Conservation (phyloP, 1,140 invertebrate genomes). For the Lordiphosa mommai region DNA sequence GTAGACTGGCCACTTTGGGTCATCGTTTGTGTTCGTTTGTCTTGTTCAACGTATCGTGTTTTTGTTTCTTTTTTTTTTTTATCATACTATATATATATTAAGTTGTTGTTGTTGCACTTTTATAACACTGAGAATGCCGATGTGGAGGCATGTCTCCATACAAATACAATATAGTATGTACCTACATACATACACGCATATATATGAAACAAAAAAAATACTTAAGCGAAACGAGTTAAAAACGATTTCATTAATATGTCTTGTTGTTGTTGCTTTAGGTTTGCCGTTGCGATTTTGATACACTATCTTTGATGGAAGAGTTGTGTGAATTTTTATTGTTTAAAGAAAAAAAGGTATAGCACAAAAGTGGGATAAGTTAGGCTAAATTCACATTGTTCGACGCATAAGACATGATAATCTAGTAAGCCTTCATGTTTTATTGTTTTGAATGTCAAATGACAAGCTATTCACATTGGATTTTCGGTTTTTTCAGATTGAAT, state of each 20-base stretch:
- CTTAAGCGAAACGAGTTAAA: slow-evolving; percentile 75
- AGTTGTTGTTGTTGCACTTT: slow-evolving; percentile 67
- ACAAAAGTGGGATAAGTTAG: too few species aligned
- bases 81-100: slow-evolving; percentile 23
- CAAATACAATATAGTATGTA: slow-evolving; percentile 6
- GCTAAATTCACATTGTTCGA: too few species aligned
- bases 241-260: slow-evolving; percentile 73
- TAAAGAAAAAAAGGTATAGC: too few species aligned
- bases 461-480: too few species aligned
- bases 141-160: slow-evolving; percentile 45
- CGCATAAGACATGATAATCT: too few species aligned
- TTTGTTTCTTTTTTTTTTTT: slow-evolving; percentile 12
- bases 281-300: slow-evolving; percentile 27
- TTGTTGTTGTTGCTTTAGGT: slow-evolving; percentile 50
- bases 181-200: too few species aligned
- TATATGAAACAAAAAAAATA: background rate
- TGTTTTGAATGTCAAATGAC: too few species aligned
- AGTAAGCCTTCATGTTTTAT: too few species aligned
- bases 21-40: slow-evolving; percentile 49
- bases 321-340: too few species aligned
- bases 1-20: slow-evolving; percentile 45
- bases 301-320: background rate
- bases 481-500: too few species aligned
- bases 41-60: slow-evolving; percentile 60
- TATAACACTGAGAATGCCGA: slow-evolving; percentile 2